Conservation (phyloP, 1,140 invertebrate species). For the Rhopalosiphum padi region DNA sequence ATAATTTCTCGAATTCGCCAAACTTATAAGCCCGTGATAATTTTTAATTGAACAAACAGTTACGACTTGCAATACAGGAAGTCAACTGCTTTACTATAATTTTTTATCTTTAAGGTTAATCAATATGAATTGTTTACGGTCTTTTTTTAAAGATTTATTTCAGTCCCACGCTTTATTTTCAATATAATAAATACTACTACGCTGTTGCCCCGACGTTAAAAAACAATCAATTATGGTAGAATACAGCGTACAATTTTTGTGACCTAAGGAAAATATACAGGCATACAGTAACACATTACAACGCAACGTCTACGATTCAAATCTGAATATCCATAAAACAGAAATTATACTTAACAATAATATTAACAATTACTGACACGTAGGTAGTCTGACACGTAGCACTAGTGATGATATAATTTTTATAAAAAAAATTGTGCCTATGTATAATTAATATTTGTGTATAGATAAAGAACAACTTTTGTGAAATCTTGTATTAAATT, state of each 20-base stretch:
- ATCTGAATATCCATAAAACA: background rate
- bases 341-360: background rate
- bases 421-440: too few species aligned
- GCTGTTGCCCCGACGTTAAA: background rate
- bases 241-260: background rate
- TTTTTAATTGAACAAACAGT: constrained; percentile 17
- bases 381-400: too few species aligned
- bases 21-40: background rate
- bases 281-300: background rate
- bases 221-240: background rate
- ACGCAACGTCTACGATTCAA: background rate
- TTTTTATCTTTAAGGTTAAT: background rate
- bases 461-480: too few species aligned
- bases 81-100: background rate
- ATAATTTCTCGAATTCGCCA: background rate
- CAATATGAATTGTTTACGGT: background rate
- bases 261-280: background rate
- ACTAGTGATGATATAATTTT: too few species aligned
- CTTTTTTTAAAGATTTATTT: constrained; percentile 11
- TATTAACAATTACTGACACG: too few species aligned
- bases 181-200: background rate
- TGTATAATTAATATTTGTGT: too few species aligned
- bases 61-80: background rate
- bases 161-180: background rate
- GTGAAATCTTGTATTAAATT: too few species aligned